phyloP scores from a whole-genome alignment of 23 tunicate genomes.

The Corella eumyota region DNA sequence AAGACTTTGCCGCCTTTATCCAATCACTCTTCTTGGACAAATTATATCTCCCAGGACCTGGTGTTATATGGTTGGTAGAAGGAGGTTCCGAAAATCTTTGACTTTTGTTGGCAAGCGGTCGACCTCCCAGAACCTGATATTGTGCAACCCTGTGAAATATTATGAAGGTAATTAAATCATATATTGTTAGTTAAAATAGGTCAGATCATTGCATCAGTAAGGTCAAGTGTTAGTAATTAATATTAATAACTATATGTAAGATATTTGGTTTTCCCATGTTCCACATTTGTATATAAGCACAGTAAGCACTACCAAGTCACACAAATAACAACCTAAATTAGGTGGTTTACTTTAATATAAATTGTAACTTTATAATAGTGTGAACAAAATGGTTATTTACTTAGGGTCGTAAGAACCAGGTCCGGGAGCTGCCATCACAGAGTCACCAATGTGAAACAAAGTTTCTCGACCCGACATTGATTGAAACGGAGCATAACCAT shows the following conservation, averaged over 20 bases:
- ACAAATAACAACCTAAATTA: no score
- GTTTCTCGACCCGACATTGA: constrained; percentile 91
- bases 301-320: no score
- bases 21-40: constrained; percentile 79
- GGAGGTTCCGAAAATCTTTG: constrained; percentile 50
- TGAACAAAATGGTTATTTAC: constrained; percentile 4
- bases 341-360: no score
- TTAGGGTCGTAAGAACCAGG: constrained; percentile 89
- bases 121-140: constrained; percentile 49
- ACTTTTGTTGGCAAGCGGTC: constrained; percentile 61
- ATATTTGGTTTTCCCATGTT: no score
- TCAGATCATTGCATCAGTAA: not conserved
- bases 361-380: no score
- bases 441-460: constrained; percentile 66
- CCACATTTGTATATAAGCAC: no score
- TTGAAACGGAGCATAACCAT: constrained; percentile 90
- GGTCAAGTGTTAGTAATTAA: not conserved
- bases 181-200: not conserved
- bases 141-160: constrained; percentile 22
- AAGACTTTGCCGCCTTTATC: constrained; percentile 49
- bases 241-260: not conserved
- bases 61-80: constrained; percentile 41
- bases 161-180: not conserved
- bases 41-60: constrained; percentile 85
- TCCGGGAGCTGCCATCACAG: constrained; percentile 87